A percentile compares a stretch with the other conserved stretches of the same genome.
These are phyloP conservation scores for Neosilurus hyrtlii DNA, from an alignment of 2,797 vertebrate species.

Conservation along the genomic window DNA sequence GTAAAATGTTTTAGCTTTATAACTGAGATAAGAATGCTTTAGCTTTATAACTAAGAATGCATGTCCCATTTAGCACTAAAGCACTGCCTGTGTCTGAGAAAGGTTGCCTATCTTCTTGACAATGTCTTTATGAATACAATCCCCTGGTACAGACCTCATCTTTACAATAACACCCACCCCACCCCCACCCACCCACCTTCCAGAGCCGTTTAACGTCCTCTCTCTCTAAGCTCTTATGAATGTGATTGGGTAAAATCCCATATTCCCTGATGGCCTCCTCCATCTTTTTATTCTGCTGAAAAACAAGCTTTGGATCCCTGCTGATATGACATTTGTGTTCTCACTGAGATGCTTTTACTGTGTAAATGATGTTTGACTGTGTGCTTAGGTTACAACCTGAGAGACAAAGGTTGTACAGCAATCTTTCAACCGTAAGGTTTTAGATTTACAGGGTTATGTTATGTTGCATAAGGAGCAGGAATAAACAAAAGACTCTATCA, in stretches of 20 bases:
- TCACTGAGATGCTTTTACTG: conserved; percentile 31
- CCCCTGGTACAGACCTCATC: conserved; percentile 20
- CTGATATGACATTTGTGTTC: conserved; percentile 47
- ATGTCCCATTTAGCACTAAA: background rate
- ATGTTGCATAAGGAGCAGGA: background rate
- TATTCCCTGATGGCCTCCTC: conserved; percentile 7
- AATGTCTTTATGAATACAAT: conserved; percentile 28
- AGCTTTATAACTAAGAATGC: background rate
- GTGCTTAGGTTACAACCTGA: background rate
- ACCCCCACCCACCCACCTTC: too few species aligned
- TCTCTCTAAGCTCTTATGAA: background rate
- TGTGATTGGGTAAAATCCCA: conserved; percentile 13
- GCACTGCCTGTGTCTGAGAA: conserved; percentile 13
- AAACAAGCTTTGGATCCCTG: conserved; percentile 29
- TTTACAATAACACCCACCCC: background rate
- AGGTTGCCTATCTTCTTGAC: conserved; percentile 29
- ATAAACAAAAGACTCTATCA: background rate
- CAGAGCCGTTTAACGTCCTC: background rate
- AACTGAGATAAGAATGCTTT: background rate
- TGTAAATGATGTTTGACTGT: conserved; percentile 22
- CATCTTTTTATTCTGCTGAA: conserved; percentile 33
- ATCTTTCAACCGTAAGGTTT: conserved; percentile 8
- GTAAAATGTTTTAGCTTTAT: background rate
- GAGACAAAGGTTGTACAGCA: conserved; percentile 5
- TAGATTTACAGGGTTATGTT: background rate